Conservation (phyloP, 2,113 vertebrate species). For the Tautogolabrus adspersus region DNA sequence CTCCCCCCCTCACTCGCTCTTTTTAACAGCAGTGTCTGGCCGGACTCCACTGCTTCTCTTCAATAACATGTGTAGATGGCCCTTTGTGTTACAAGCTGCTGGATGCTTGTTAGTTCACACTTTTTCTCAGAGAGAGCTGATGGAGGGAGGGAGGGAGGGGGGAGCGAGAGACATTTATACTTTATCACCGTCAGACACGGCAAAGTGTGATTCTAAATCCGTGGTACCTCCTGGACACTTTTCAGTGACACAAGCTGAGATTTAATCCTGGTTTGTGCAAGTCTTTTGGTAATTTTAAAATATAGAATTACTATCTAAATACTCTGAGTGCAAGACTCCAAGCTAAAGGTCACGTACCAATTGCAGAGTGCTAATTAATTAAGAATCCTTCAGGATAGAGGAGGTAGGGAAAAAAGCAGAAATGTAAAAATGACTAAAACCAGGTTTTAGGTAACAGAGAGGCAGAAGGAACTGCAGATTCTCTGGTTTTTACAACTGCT, state of each 20-base stretch:
- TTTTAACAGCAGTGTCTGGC: slow-evolving; percentile 76
- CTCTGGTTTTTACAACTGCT: slow-evolving; percentile 53
- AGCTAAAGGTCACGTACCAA: slow-evolving; percentile 69
- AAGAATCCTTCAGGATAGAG: slow-evolving; percentile 64
- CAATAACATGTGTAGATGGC: slow-evolving; percentile 80
- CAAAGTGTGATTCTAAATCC: slow-evolving; percentile 13
- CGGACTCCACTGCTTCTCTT: slow-evolving; percentile 76
- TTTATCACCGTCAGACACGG: slow-evolving; percentile 24
- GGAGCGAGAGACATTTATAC: slow-evolving; percentile 16
- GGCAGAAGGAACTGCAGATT: slow-evolving; percentile 52
- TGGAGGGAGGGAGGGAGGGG: slow-evolving; percentile 8
- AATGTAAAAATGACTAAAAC: slow-evolving; percentile 48
- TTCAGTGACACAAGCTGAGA: background rate
- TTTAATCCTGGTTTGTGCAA: background rate
- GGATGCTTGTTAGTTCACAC: slow-evolving; percentile 70
- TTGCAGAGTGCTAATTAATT: slow-evolving; percentile 72
- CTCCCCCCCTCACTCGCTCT: slow-evolving; percentile 58
- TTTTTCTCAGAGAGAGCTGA: slow-evolving; percentile 47
- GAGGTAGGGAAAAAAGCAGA: slow-evolving; percentile 19
- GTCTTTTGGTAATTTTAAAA: background rate
- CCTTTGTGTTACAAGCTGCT: slow-evolving; percentile 79
- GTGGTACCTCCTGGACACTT: slow-evolving; percentile 5
- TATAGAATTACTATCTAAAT: slow-evolving; percentile 5
- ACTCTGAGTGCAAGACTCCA: background rate
- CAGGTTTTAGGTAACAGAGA: slow-evolving; percentile 72